phyloP scores from a whole-genome alignment of 2,888 invertebrate species.

The Lasioglossum oenotherae region DNA sequence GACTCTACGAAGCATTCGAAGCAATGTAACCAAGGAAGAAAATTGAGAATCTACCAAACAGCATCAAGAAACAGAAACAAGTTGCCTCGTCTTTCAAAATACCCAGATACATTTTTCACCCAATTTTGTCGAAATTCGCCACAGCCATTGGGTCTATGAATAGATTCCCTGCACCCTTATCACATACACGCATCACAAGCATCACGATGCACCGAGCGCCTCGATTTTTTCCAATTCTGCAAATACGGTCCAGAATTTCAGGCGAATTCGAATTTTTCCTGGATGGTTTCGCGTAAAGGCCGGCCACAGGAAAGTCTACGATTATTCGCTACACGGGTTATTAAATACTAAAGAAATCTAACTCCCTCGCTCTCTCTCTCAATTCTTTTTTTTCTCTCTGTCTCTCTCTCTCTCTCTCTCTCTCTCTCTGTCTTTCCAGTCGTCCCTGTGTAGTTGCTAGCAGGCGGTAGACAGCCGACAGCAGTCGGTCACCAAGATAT shows the following conservation, averaged over 20 bases:
- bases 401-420: neutral
- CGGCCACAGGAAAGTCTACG: neutral
- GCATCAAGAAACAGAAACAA: neutral
- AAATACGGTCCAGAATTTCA: neutral
- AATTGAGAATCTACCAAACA: too few relatives aligned
- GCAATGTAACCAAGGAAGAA: neutral
- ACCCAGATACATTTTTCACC: neutral
- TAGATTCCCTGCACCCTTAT: neutral
- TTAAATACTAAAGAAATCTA: neutral
- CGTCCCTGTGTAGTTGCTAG: neutral
- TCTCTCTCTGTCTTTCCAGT: neutral
- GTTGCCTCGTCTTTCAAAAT: neutral
- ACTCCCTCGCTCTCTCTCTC: neutral
- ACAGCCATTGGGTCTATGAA: neutral
- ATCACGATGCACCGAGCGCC: neutral
- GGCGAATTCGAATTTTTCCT: neutral
- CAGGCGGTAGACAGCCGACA: neutral
- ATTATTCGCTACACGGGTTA: neutral
- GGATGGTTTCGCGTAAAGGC: neutral
- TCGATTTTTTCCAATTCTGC: neutral
- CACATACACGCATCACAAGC: too few relatives aligned
- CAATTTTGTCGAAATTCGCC: neutral
- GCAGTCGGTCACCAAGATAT: constrained; percentile 10
- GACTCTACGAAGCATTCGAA: neutral
- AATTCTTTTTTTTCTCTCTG: too few relatives aligned